Base-by-base conservation (phyloP, 64 coral and sea anemone species). In the Acropora tenuis region DNA sequence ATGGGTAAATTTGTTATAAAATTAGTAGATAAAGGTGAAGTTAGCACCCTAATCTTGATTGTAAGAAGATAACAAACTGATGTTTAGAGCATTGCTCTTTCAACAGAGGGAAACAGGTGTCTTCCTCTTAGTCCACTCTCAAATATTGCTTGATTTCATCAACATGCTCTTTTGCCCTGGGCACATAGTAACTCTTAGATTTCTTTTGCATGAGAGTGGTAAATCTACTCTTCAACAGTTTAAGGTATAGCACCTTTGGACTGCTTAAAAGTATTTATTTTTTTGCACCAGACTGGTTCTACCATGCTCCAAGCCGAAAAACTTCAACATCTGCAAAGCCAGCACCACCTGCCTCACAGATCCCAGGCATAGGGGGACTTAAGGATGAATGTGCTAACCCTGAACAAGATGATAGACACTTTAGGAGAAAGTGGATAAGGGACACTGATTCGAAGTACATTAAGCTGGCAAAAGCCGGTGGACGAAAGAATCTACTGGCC, bases 391-490 rank as follows among this genome's bases (percentile, higher is more conserved):
- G 73, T 43, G 89, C 88, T 43, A 76, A 91, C 57, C 65, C 48
- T 74, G 91, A 93, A 58, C 84, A 86, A 69, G 94, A 99, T 76
- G 97, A 99, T 47, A 86, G 84, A 73, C 78, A 83, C 41, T 99
- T 88, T 30, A 99, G 88, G 43, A 93, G 97, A 43, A 99, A 99
- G 50, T 99, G 97, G 97, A 94, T 99, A 41, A 90, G 94, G 43
- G 97, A 99, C 69, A 99, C 97, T 48, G 97, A 99, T 84, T 96
- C 97, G 19, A 99, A 99, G 40, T 99, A 99, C 50, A 88, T 99
- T 40, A 93, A 93, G 61, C 89, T 99, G 30, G 97, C 97, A 11
- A 99, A 99, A 41, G 91, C 58, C 68, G 97, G 97, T 20, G 97
- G 97, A 7, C 80, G 94, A 55, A 93, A 89, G 63, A 90, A 94